Evolutionary conservation across 1,140 invertebrate genomes (phyloP), one percentile per base, ranked within the genome.

Genomic region (Euborellia annulipes): DNA sequence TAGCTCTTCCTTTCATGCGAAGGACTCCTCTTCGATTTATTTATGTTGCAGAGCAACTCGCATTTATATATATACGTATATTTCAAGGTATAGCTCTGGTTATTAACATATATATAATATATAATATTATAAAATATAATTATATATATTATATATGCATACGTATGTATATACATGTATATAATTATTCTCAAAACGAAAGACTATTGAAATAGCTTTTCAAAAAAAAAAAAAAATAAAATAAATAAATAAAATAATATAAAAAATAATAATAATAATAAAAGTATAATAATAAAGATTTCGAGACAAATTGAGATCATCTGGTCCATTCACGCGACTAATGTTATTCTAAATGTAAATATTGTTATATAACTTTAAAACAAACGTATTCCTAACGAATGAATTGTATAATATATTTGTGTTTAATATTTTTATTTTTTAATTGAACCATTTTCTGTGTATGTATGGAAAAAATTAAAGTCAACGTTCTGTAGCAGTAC

Each of bases 301-400:
- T 49, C 41, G 42, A 51, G 47, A 45, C 43, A 51, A 51, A 48
- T 27, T 27, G 23, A 27, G 23, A 27, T 27, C 23, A 27, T 27
- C 23, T 27, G 47, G 48, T 43, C 41, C 43, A 38, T 49, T 44
- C 44, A 49, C 19, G 39, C 43, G 43, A 48, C 39, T 20, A 52
- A 53, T 54, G 52, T 55, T 54, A 56, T 56, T 56, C 55, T 56
- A 56, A 56, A 56, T 56, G 55, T 56, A 56, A 55, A 56, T 56
- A 56, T 56, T 52, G 55, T 56, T 56, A 53, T 40, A 47, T 46
- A 51, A 46, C 22, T 43, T 43, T 30, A 46, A 43, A 47, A 22
- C 40, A 46, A 48, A 36, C 32, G 47, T 39, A 48, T 48, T 48
- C 41, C 47, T 48, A 42, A 38, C 41, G 42, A 44, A 44, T 48